Evolutionary conservation across 2,888 invertebrate genomes (phyloP).

Genomic region (Azorinus chamasolen): DNA sequence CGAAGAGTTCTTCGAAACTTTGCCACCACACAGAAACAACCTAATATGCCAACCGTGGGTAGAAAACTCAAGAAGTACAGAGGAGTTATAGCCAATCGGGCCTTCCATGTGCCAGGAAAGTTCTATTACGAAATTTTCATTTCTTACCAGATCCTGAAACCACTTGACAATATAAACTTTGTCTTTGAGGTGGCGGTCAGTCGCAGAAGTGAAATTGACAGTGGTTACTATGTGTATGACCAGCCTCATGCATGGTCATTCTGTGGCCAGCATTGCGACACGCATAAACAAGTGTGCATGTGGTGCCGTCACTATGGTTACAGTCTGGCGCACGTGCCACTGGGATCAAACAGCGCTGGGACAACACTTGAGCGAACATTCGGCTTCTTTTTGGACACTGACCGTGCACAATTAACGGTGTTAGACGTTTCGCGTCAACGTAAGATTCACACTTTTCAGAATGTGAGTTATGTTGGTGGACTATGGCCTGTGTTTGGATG

Average conservation of each 20-base stretch:
- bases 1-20: constrained; percentile 57
- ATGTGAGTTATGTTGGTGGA: constrained; percentile 52
- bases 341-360: constrained; percentile 55
- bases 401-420: constrained; percentile 51
- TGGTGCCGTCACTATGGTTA: constrained; percentile 69
- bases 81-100: constrained; percentile 59
- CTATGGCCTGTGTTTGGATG: constrained; percentile 72
- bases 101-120: constrained; percentile 63
- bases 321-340: constrained; percentile 58
- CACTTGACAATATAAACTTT: constrained; percentile 69
- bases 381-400: constrained; percentile 67
- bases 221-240: constrained; percentile 69
- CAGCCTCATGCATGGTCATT: constrained; percentile 69
- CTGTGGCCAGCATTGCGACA: constrained; percentile 70
- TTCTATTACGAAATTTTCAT: constrained; percentile 66
- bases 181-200: constrained; percentile 69
- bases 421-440: constrained; percentile 55
- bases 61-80: constrained; percentile 63
- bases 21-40: constrained; percentile 50
- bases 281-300: constrained; percentile 64
- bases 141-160: constrained; percentile 52
- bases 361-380: constrained; percentile 48
- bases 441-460: constrained; percentile 57
- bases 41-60: constrained; percentile 32
- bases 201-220: constrained; percentile 63